Percentiles rank a stretch among this genome's conserved stretches.
Evolutionary conservation across 2,888 invertebrate species (phyloP).

Genomic region (Cheilosia impressa): DNA sequence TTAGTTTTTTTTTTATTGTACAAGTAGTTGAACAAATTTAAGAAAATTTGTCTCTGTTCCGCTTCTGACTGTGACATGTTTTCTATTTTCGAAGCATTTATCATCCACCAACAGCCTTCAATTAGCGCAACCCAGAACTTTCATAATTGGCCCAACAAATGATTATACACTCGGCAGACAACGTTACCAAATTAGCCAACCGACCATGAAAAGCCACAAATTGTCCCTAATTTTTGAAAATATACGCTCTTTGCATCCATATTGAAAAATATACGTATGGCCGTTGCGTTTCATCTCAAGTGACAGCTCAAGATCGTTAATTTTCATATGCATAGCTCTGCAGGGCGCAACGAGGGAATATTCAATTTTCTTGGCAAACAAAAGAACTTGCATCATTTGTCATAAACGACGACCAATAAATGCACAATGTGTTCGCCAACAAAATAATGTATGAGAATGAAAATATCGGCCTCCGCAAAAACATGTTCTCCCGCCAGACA

Average conservation of each 20-base stretch:
- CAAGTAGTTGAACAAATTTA: neutral
- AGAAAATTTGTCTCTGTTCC: neutral
- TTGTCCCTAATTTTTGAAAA: slow-evolving; percentile 37
- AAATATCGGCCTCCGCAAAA: slow-evolving; percentile 3
- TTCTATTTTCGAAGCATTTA: slow-evolving; percentile 9
- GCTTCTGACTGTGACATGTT: neutral
- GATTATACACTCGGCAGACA: neutral
- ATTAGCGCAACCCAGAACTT: slow-evolving; percentile 31
- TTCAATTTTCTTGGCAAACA: slow-evolving; percentile 61
- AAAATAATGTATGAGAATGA: neutral
- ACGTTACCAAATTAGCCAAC: slow-evolving; percentile 17
- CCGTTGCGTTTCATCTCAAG: slow-evolving; percentile 18
- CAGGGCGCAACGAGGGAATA: slow-evolving; percentile 15
- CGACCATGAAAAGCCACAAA: slow-evolving; percentile 47
- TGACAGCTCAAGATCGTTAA: slow-evolving; percentile 64
- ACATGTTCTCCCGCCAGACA: neutral
- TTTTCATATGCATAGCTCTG: slow-evolving; percentile 10
- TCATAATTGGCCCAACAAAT: slow-evolving; percentile 24
- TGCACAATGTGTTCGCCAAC: slow-evolving; percentile 19
- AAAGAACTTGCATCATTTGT: slow-evolving; percentile 14
- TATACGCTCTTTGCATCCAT: slow-evolving; percentile 17
- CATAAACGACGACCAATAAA: slow-evolving; percentile 8
- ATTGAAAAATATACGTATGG: slow-evolving; percentile 12
- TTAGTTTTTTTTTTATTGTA: neutral
- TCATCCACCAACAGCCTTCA: neutral